A percentile compares a stretch with the other conserved stretches of the same genome.
These are phyloP conservation scores for Patella caerulea DNA, from an alignment of 2,888 invertebrate species.

Conservation along the genomic window DNA sequence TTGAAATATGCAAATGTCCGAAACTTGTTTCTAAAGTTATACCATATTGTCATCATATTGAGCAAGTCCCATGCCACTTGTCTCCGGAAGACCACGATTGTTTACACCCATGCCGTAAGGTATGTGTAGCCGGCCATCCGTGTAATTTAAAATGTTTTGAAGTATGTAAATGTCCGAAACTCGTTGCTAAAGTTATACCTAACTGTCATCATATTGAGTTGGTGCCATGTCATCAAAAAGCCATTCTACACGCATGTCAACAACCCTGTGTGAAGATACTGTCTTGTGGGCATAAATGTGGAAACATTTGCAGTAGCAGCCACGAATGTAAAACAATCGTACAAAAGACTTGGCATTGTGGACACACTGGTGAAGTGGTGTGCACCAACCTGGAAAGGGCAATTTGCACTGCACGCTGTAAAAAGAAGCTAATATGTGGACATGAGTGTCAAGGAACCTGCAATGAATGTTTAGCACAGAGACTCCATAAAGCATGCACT, in stretches of 20 bases:
- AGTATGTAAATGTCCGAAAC: conserved; percentile 41
- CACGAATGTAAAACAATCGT: conserved; percentile 29
- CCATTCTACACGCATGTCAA: too few species aligned
- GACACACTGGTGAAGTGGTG: conserved; percentile 32
- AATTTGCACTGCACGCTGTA: conserved; percentile 53
- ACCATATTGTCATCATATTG: conserved; percentile 47
- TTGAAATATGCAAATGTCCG: conserved; percentile 65
- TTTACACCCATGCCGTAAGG: too few species aligned
- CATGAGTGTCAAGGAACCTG: conserved; percentile 76
- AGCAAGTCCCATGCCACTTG: conserved; percentile 38
- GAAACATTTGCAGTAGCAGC: conserved; percentile 34
- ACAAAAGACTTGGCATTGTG: conserved; percentile 42
- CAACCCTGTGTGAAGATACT: too few species aligned
- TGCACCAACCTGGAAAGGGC: conserved; percentile 30
- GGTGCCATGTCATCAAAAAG: conserved; percentile 35
- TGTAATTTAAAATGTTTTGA: conserved; percentile 72
- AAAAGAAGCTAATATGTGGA: conserved; percentile 71
- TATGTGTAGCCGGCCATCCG: too few species aligned
- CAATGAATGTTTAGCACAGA: conserved; percentile 41
- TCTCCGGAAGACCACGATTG: too few species aligned
- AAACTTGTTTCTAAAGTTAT: conserved; percentile 32
- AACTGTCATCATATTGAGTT: conserved; percentile 46
- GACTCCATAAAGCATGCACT: conserved; percentile 26
- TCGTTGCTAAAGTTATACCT: conserved; percentile 35
- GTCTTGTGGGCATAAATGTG: background rate